phyloP scores from a whole-genome alignment of 2,797 vertebrate species.

The Mareca strepera region DNA sequence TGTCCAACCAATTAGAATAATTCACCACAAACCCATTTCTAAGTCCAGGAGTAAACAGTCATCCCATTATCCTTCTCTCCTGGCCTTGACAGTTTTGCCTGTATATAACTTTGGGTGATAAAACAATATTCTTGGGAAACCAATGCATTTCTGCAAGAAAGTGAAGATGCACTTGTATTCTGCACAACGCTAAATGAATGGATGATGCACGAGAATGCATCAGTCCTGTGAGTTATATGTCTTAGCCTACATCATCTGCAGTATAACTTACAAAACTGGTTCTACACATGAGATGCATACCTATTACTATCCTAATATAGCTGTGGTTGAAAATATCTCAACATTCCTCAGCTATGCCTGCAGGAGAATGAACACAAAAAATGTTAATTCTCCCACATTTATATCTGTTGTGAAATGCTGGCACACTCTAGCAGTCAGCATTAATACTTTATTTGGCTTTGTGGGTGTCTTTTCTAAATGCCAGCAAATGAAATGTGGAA shows the following conservation, averaged over 20 bases:
- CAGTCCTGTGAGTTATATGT: not conserved
- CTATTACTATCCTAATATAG: not conserved
- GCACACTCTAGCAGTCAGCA: rapidly evolving
- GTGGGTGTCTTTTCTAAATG: not conserved
- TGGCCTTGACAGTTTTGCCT: not conserved
- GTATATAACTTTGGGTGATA: not conserved
- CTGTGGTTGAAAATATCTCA: not conserved
- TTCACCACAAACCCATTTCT: not conserved
- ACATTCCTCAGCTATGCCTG: not conserved
- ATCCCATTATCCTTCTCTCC: not conserved
- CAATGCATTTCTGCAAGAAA: not conserved
- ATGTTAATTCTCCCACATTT: not conserved
- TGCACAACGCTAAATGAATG: not conserved
- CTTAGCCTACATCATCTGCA: not conserved
- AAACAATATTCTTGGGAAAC: not conserved
- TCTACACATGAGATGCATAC: not conserved
- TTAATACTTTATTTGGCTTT: not conserved
- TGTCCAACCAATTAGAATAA: not conserved
- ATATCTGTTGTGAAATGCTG: not conserved
- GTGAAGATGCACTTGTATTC: not conserved
- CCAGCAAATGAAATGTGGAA: not conserved
- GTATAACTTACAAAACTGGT: not conserved
- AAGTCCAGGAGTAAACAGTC: not conserved
- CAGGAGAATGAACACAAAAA: not conserved
- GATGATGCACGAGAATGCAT: not conserved